Percentiles rank a stretch among this genome's conserved stretches.
These are phyloP conservation scores for Synanceia verrucosa DNA, from an alignment of 2,797 vertebrate genomes.

Conservation along the genomic window DNA sequence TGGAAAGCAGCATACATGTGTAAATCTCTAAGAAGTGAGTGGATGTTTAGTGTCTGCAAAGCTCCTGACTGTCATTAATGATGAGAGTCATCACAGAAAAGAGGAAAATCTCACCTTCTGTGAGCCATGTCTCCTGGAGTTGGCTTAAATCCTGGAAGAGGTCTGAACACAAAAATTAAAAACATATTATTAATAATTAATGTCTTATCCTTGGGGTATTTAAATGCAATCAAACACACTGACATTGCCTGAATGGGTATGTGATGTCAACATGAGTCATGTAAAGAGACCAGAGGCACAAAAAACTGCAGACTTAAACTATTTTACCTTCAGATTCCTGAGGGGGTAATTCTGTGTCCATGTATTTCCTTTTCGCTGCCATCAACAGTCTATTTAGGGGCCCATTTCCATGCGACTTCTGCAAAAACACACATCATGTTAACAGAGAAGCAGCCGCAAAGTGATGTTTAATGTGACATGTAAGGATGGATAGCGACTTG, in stretches of 20 bases:
- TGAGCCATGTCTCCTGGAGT: conserved; percentile 97
- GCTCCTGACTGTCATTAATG: background rate
- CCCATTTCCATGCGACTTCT: conserved; percentile 92
- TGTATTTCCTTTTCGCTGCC: conserved; percentile 87
- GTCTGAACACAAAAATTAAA: conserved; percentile 79
- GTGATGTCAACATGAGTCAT: conserved; percentile 32
- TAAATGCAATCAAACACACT: background rate
- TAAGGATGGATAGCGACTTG: conserved; percentile 1
- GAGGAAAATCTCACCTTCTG: conserved; percentile 89
- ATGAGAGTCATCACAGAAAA: conserved; percentile 4
- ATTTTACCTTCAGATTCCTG: conserved; percentile 94
- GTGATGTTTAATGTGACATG: conserved; percentile 12
- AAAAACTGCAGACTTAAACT: conserved; percentile 9
- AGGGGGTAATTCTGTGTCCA: conserved; percentile 89
- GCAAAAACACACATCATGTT: conserved; percentile 70
- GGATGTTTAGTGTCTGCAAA: too few relatives aligned
- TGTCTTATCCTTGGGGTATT: background rate
- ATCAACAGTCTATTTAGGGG: conserved; percentile 87
- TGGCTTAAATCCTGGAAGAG: conserved; percentile 98
- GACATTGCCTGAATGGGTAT: background rate
- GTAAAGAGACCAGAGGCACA: conserved; percentile 25
- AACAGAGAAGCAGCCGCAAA: conserved; percentile 54
- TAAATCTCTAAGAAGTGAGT: background rate
- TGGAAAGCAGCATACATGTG: background rate
- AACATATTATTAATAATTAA: background rate